Conservation (phyloP, 2,113 vertebrate genomes). For the Calyptommatus sinebrachiatus region DNA sequence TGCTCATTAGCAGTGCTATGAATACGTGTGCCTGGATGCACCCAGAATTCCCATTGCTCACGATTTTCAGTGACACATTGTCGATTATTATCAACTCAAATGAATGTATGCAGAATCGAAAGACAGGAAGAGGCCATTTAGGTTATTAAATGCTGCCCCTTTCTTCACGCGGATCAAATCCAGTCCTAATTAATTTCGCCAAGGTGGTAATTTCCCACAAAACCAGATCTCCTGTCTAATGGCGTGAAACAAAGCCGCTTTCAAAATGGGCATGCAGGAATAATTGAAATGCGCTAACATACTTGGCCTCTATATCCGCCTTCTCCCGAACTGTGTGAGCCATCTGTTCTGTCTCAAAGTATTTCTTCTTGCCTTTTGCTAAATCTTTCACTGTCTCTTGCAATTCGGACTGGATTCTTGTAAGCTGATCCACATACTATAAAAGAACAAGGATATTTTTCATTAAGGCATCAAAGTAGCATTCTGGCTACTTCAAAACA, state of each 20-base stretch:
- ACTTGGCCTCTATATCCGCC: conserved; percentile 98
- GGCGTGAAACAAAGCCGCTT: neutral
- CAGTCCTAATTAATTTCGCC: no score
- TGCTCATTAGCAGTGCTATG: no score
- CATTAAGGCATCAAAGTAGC: conserved; percentile 30
- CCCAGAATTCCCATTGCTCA: no score
- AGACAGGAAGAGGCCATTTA: no score
- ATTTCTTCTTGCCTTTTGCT: conserved; percentile 98
- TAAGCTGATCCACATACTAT: conserved; percentile 94
- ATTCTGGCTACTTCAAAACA: neutral
- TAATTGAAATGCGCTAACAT: conserved; percentile 65
- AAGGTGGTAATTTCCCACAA: no score
- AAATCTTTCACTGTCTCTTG: conserved; percentile 98
- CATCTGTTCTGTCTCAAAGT: conserved; percentile 98
- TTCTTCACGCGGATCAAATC: no score
- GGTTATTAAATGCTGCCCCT: no score
- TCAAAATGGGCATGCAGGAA: conserved; percentile 36
- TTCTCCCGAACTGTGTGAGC: conserved; percentile 95
- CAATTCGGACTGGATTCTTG: conserved; percentile 91
- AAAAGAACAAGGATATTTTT: conserved; percentile 44
- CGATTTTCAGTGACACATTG: no score
- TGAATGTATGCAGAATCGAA: no score
- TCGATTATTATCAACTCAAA: no score
- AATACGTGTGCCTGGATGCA: no score
- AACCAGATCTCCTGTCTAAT: no score